Evolutionary conservation across 2,888 invertebrate genomes (phyloP), one percentile per base, ranked within the genome.

Genomic region (Lasius platythorax): DNA sequence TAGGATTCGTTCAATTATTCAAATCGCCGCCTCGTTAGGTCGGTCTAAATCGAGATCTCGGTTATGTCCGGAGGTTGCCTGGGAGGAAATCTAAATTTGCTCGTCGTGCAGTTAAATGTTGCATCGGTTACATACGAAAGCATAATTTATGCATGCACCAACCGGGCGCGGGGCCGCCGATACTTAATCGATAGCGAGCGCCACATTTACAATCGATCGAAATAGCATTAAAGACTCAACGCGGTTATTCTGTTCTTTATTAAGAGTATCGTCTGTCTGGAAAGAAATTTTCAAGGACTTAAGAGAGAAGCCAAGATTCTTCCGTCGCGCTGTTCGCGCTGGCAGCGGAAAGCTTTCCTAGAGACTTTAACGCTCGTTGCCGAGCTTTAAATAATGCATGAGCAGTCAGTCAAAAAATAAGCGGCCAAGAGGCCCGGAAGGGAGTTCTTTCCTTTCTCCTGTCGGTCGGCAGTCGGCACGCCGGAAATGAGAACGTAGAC

Each of bases 401-500:
- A 91, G 86, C 58, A 85, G 81, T 56, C 85, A 78, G 81, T 85
- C 86, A 83, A 89, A 91, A 92, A 92, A 90, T 91, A 86, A 91
- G 88, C 85, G 70, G 58, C 68, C 70, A 67, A 84, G 73, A 89
- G 89, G 91, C 88, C 91, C 91, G 92, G 92, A 91, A 91, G 91
- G 75, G 83, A 68, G 86, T 87, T 86, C 86, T 84, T 85, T 90
- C 87, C 87, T 87, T 83, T 85, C 68, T 68, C 82, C 83, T 46
- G 86, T 67, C 63, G 70, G 68, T 75, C 85, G 81, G 82, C 86
- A 85, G 88, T 68, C 79, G 75, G 84, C 37, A 88, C 84, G 87
- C 90, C 93, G 94, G 93, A 93, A 93, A 93, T 93, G 93, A 93
- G 90, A 91, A 83, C 88, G 92, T 91, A 92, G 92, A 92, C 93